Conservation (phyloP, 2,888 invertebrate species). For the Drosophila algonquin region DNA sequence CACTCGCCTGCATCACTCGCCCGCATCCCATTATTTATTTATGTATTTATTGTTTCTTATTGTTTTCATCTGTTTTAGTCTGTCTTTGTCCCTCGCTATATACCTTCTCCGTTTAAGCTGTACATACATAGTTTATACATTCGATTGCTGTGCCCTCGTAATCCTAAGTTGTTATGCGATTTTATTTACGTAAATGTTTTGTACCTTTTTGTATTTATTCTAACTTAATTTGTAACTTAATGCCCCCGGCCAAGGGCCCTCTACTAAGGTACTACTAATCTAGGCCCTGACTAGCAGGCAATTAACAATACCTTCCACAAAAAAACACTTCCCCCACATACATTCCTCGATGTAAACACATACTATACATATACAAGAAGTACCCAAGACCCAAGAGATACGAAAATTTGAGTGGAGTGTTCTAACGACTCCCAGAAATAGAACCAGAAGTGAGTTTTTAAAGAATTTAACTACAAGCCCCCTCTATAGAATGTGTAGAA, state of each 20-base stretch:
- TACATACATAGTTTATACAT: conserved; percentile 69
- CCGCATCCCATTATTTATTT: conserved; percentile 35
- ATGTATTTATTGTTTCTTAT: conserved; percentile 29
- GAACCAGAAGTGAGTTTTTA: conserved; percentile 20
- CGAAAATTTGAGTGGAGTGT: conserved; percentile 19
- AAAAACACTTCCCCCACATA: conserved; percentile 31
- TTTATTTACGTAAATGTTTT: conserved; percentile 53
- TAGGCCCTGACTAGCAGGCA: background rate
- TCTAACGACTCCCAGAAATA: background rate
- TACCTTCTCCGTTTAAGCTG: conserved; percentile 66
- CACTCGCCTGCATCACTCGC: conserved; percentile 10
- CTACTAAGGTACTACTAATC: background rate
- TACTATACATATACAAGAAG: background rate
- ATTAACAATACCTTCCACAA: conserved; percentile 11
- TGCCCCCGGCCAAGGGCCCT: conserved; percentile 24
- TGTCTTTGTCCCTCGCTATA: conserved; percentile 70
- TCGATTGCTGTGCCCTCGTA: conserved; percentile 70
- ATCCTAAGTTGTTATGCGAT: conserved; percentile 68
- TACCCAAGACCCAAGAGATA: conserved; percentile 5
- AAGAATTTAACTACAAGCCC: conserved; percentile 31
- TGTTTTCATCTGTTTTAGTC: conserved; percentile 29
- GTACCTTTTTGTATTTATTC: conserved; percentile 27
- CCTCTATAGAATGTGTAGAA: background rate
- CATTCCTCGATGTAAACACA: background rate
- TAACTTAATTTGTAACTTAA: conserved; percentile 28